Evolutionary conservation across 2,888 invertebrate genomes (phyloP).

Genomic region (Ophion ellenae): DNA sequence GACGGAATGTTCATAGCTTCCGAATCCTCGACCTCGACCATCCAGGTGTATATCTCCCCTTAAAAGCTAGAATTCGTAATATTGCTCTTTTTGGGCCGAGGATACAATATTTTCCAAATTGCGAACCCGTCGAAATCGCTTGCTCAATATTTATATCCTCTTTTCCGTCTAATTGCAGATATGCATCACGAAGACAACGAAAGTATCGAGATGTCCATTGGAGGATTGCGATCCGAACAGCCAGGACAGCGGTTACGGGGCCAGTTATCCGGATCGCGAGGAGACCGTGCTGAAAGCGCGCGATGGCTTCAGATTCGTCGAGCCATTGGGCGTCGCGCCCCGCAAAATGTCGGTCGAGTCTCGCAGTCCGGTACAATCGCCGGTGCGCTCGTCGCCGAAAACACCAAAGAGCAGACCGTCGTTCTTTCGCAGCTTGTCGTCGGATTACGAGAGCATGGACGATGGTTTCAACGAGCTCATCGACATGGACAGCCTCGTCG

Average conservation of each 20-base stretch:
- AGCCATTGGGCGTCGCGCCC: slow-evolving; percentile 83
- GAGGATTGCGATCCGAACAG: slow-evolving; percentile 86
- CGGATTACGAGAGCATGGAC: slow-evolving; percentile 87
- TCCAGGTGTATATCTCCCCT: background rate
- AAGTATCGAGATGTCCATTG: slow-evolving; percentile 81
- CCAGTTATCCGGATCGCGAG: slow-evolving; percentile 79
- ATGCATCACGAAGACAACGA: slow-evolving; percentile 55
- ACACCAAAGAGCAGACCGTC: slow-evolving; percentile 62
- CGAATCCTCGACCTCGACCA: too few species aligned
- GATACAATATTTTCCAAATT: background rate
- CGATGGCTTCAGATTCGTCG: slow-evolving; percentile 80
- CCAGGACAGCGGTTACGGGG: slow-evolving; percentile 86
- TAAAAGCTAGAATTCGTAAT: background rate
- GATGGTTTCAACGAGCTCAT: slow-evolving; percentile 88
- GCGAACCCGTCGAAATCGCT: background rate
- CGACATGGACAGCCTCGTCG: slow-evolving; percentile 86
- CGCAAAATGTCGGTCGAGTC: slow-evolving; percentile 78
- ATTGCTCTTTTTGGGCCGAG: background rate
- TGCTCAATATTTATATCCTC: slow-evolving; percentile 25
- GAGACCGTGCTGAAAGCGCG: slow-evolving; percentile 69
- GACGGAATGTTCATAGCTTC: too few species aligned
- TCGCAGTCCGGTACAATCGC: slow-evolving; percentile 73
- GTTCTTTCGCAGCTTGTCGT: slow-evolving; percentile 85
- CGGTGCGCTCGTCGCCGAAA: slow-evolving; percentile 74
- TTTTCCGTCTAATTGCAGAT: slow-evolving; percentile 63